Base-by-base conservation (phyloP, 1,140 invertebrate species). In the Paramacrobiotus metropolitanus region DNA sequence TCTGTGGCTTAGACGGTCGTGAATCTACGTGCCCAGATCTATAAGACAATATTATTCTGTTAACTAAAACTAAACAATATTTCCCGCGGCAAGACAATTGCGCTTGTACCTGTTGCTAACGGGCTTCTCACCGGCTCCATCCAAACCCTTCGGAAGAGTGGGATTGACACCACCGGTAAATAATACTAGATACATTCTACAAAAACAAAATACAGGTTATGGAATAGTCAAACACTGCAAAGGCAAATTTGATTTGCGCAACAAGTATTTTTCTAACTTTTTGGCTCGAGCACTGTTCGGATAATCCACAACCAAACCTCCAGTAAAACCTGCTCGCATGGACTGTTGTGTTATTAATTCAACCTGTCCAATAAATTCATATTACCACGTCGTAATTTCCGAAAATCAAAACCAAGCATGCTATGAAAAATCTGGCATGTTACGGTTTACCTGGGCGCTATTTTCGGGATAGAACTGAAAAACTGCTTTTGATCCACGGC, bases 381-480 rank as follows among this genome's bases (percentile, higher is more conserved):
- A n/a, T n/a, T n/a, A n/a, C n/a, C n/a, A n/a, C n/a, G n/a, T n/a
- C n/a, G n/a, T n/a, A n/a, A n/a, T n/a, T n/a, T n/a, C n/a, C n/a
- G n/a, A n/a, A n/a, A n/a, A 40, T 40, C 34, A 40, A 40, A 40
- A 40, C 34, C 34, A 40, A 40, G 9, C 34, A 40, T 40, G 9
- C n/a, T 9, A 40, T 40, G 9, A 40, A 9, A 9, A 62, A 74
- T 72, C 76, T 97, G 94, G 63, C n/a, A 40, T 40, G 9, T 40
- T 9, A 40, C n/a, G 9, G n/a, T n/a, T 40, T 61, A 74, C 73
- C 76, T 97, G 94, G 63, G 81, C 77, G 59, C 82, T 78, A 76
- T 93, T 94, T 76, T 97, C 90, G 18, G 95, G 94, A 74, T 99
- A 99, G 72, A 99, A 93, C 73, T 98, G 94, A 71, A 98, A 93